Evolutionary conservation across 2,113 vertebrate species (phyloP).

Genomic region (Manacus vitellinus): DNA sequence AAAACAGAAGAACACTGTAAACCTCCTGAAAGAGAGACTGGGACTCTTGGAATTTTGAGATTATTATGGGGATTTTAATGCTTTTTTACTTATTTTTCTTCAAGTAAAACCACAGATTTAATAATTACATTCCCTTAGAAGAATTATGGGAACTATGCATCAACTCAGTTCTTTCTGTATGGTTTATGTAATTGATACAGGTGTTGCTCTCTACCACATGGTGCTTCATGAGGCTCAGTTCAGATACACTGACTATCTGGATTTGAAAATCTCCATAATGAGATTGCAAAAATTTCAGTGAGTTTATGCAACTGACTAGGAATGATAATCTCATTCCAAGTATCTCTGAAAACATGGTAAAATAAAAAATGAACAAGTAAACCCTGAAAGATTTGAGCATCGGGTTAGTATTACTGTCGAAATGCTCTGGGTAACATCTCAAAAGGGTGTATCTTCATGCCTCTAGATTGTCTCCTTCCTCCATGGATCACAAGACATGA

Average conservation of each 20-base stretch:
- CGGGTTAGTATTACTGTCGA: background rate
- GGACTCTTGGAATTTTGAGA: background rate
- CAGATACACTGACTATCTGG: background rate
- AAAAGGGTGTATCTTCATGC: background rate
- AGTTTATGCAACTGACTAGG: background rate
- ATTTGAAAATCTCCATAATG: background rate
- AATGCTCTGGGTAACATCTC: background rate
- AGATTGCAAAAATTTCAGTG: background rate
- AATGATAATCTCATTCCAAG: background rate
- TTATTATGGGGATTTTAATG: background rate
- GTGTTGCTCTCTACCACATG: background rate
- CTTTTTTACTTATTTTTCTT: background rate
- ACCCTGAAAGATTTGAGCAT: background rate
- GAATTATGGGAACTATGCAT: background rate
- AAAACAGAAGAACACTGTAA: background rate
- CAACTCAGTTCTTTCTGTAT: background rate
- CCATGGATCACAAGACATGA: background rate
- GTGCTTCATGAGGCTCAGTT: background rate
- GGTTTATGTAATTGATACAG: background rate
- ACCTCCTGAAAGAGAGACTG: background rate
- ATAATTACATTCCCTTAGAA: background rate
- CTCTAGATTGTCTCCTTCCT: background rate
- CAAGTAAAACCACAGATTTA: background rate
- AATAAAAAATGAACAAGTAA: background rate
- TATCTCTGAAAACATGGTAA: background rate